Conservation (phyloP, 2,888 invertebrate genomes). For the Acrobasis consociella region DNA sequence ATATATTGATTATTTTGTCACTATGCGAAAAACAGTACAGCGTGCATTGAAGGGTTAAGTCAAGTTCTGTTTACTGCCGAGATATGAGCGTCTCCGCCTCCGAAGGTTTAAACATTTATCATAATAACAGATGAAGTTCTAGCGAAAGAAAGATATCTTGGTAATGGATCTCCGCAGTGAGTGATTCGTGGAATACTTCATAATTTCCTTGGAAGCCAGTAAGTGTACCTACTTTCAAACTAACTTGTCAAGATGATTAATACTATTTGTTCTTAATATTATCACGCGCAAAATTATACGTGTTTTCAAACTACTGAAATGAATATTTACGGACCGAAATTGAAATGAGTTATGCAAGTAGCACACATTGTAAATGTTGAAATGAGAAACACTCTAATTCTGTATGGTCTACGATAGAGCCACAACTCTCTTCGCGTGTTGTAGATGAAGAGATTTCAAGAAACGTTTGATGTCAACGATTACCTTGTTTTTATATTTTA, state of each 20-base stretch:
- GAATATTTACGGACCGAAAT: not conserved
- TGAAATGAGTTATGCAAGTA: no score
- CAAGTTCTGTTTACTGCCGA: slow-evolving; percentile 30
- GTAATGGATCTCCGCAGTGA: slow-evolving; percentile 16
- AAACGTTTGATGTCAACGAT: no score
- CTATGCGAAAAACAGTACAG: no score
- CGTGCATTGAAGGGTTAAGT: slow-evolving; percentile 12
- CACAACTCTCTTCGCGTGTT: no score
- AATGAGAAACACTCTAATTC: no score
- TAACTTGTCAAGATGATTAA: slow-evolving; percentile 15
- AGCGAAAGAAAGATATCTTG: slow-evolving; percentile 1
- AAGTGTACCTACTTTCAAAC: slow-evolving; percentile 5
- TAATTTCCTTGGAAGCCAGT: slow-evolving; percentile 12
- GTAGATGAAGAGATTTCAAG: no score
- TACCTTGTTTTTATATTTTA: no score
- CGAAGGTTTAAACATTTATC: slow-evolving; percentile 15
- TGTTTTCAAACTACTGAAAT: not conserved
- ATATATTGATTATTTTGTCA: no score
- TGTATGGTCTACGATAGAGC: no score
- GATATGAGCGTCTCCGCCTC: slow-evolving; percentile 28
- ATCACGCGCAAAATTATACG: not conserved
- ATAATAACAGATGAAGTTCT: slow-evolving; percentile 14
- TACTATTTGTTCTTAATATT: not conserved
- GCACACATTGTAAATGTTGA: no score
- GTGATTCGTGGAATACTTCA: slow-evolving; percentile 18